A percentile compares a stretch with the other conserved stretches of the same genome.
Conservation (phyloP, 1,140 invertebrate species). For the Papilio xuthus region DNA sequence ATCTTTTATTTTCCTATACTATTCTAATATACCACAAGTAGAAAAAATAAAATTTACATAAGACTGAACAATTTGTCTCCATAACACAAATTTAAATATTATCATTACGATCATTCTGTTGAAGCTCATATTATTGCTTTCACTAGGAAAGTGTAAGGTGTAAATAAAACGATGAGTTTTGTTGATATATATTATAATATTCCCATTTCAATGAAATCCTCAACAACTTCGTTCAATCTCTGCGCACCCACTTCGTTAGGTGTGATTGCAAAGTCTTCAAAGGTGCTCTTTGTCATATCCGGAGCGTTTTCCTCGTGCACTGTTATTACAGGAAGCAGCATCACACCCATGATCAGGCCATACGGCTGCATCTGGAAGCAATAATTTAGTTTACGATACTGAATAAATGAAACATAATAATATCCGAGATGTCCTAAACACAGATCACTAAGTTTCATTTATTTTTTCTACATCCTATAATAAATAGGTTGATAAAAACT, state of each 20-base stretch:
- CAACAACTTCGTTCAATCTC: slow-evolving; percentile 44
- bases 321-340: slow-evolving; percentile 15
- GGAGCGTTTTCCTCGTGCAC: slow-evolving; percentile 16
- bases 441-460: no score
- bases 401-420: not conserved
- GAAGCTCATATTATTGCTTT: not conserved
- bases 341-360: not conserved
- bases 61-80: no score
- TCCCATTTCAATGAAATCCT: slow-evolving; percentile 37
- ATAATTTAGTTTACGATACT: not conserved
- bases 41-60: no score
- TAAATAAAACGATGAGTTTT: not conserved
- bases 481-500: no score
- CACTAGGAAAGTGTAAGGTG: not conserved
- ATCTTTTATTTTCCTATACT: not conserved
- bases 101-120: no score
- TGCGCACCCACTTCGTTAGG: slow-evolving; percentile 39
- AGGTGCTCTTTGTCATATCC: not conserved
- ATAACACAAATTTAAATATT: no score
- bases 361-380: slow-evolving; percentile 9
- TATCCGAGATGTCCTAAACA: no score
- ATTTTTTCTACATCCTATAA: no score
- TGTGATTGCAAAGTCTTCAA: slow-evolving; percentile 27
- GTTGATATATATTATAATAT: not conserved
- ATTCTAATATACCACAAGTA: no score